Conservation (phyloP, 1,140 invertebrate genomes). For the Pseudomyrmex concolor region DNA sequence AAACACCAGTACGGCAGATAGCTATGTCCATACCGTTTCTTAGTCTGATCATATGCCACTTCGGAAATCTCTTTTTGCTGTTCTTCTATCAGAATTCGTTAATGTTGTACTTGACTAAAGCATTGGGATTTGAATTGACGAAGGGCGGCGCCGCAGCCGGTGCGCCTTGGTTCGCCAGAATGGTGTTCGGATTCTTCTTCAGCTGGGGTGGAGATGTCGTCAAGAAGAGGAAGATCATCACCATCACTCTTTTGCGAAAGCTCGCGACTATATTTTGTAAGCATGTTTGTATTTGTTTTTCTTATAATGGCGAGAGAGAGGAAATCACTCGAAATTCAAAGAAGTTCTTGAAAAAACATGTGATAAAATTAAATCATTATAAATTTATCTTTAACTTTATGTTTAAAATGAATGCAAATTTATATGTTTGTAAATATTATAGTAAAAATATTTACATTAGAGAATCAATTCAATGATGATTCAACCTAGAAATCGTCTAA, state of each 20-base stretch:
- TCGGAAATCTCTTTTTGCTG: conserved; percentile 90
- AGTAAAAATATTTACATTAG: too few relatives aligned
- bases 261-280: conserved; percentile 89
- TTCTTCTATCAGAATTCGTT: conserved; percentile 94
- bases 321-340: too few relatives aligned
- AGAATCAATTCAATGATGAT: too few relatives aligned
- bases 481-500: too few relatives aligned
- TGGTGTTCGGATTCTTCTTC: conserved; percentile 88
- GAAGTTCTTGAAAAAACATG: too few relatives aligned
- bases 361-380: too few relatives aligned
- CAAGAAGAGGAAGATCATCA: conserved; percentile 85
- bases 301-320: too few relatives aligned
- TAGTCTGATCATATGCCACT: conserved; percentile 88
- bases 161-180: conserved; percentile 87
- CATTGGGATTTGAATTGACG: conserved; percentile 92
- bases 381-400: too few relatives aligned
- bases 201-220: conserved; percentile 88
- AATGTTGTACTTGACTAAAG: conserved; percentile 86
- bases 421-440: too few relatives aligned
- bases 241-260: conserved; percentile 88
- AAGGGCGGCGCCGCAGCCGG: conserved; percentile 88
- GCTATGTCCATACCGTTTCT: conserved; percentile 89
- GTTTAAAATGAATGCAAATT: too few relatives aligned
- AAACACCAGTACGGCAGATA: conserved; percentile 82
- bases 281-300: conserved; percentile 55